phyloP scores from a whole-genome alignment of 2,888 invertebrate genomes.

The Aphidius colemani region DNA sequence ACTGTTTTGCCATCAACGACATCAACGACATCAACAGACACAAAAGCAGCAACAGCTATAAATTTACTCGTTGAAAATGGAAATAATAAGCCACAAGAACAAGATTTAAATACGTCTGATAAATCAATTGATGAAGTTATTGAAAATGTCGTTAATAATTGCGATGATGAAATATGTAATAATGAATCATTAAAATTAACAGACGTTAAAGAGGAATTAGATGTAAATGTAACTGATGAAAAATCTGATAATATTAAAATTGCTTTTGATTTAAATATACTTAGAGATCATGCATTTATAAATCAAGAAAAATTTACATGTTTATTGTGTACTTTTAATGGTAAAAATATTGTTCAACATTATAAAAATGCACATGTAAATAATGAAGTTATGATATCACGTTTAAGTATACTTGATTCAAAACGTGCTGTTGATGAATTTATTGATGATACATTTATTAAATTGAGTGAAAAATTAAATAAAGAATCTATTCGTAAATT shows the following conservation, averaged over 20 bases:
- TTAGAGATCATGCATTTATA: conserved; percentile 46
- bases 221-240: neutral
- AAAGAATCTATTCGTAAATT: conserved; percentile 38
- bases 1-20: neutral
- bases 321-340: conserved; percentile 66
- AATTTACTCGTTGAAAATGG: neutral
- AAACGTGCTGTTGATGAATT: conserved; percentile 65
- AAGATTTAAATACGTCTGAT: neutral
- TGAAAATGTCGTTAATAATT: no score
- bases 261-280: conserved; percentile 39
- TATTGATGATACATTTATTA: conserved; percentile 55
- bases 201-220: neutral
- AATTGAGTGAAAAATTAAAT: conserved; percentile 15
- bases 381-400: conserved; percentile 69
- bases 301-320: conserved; percentile 62
- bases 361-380: conserved; percentile 69
- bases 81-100: no score
- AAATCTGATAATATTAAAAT: conserved; percentile 29
- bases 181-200: no score
- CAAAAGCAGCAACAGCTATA: neutral
- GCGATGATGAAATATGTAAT: no score
- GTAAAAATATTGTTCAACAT: conserved; percentile 70
- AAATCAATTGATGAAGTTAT: no score
- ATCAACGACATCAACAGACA: neutral
- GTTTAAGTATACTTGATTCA: conserved; percentile 64